Evolutionary conservation across 2,888 invertebrate genomes (phyloP).

Genomic region (Diarsia mendica): DNA sequence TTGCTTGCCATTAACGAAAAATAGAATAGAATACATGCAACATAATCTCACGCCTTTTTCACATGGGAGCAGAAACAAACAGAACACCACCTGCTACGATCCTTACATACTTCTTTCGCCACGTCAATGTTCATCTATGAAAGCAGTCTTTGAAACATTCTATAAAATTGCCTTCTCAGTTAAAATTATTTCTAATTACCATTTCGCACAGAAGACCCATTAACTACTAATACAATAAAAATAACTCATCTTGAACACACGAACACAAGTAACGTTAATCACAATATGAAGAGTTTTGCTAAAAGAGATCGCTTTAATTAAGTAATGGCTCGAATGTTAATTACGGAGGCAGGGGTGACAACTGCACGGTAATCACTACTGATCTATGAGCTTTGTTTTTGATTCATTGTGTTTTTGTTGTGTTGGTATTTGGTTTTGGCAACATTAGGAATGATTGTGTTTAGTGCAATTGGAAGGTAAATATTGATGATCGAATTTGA

Average conservation of each 20-base stretch:
- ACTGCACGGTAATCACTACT: conserved; percentile 70
- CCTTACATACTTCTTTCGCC: neutral
- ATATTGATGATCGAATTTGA: neutral
- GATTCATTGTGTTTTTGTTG: conserved; percentile 67
- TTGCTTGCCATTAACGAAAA: too few species aligned
- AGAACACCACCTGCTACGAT: neutral
- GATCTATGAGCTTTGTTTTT: conserved; percentile 65
- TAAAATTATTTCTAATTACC: neutral
- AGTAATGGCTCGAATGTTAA: conserved; percentile 94
- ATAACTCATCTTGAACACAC: conserved; percentile 36
- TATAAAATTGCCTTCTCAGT: neutral
- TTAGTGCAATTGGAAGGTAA: neutral
- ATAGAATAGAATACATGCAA: too few species aligned
- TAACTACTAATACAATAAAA: conserved; percentile 33
- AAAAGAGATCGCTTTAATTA: conserved; percentile 93
- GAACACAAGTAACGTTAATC: conserved; percentile 66
- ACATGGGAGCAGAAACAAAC: neutral
- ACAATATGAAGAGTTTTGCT: conserved; percentile 68
- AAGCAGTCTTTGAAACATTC: neutral
- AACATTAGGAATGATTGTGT: neutral
- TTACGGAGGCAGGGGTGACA: conserved; percentile 90
- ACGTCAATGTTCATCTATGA: neutral
- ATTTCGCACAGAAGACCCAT: neutral
- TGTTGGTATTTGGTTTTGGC: conserved; percentile 47
- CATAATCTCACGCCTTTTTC: neutral